phyloP scores from a whole-genome alignment of 2,888 invertebrate species.

The Himalopsyche kuldschensis region DNA sequence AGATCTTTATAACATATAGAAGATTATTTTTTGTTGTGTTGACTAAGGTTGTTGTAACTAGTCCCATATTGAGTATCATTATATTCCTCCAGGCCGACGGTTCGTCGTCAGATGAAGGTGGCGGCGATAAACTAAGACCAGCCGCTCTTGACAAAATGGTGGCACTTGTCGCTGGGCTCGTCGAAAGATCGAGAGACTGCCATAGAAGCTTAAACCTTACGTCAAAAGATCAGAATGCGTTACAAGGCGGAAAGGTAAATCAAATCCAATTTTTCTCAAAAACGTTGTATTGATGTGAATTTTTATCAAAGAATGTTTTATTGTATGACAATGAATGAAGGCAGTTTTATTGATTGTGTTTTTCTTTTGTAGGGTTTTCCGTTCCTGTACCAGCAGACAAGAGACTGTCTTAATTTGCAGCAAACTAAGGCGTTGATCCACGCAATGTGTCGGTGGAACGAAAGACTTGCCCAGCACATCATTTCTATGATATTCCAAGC shows the following conservation, averaged over 20 bases:
- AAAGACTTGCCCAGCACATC: slow-evolving; percentile 83
- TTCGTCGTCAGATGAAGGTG: slow-evolving; percentile 57
- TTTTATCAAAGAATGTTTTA: no score
- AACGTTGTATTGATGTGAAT: no score
- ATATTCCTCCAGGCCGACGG: slow-evolving; percentile 48
- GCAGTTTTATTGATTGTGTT: not conserved
- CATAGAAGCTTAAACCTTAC: slow-evolving; percentile 74
- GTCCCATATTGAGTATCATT: not conserved
- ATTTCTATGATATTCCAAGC: slow-evolving; percentile 89
- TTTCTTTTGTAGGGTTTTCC: slow-evolving; percentile 75
- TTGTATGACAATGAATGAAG: not conserved
- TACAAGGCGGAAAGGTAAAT: slow-evolving; percentile 81
- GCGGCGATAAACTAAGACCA: slow-evolving; percentile 76
- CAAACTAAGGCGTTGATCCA: slow-evolving; percentile 91
- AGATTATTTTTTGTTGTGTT: no score
- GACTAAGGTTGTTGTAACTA: no score
- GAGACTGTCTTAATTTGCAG: slow-evolving; percentile 88
- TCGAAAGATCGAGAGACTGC: slow-evolving; percentile 83
- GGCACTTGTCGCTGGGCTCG: slow-evolving; percentile 82
- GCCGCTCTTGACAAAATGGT: slow-evolving; percentile 96
- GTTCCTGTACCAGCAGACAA: slow-evolving; percentile 92
- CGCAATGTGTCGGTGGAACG: slow-evolving; percentile 89
- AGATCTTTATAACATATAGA: no score
- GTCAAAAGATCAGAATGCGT: slow-evolving; percentile 77
- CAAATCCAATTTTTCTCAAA: no score